phyloP scores from a whole-genome alignment of 1,140 invertebrate species.

The Drosophila varians region DNA sequence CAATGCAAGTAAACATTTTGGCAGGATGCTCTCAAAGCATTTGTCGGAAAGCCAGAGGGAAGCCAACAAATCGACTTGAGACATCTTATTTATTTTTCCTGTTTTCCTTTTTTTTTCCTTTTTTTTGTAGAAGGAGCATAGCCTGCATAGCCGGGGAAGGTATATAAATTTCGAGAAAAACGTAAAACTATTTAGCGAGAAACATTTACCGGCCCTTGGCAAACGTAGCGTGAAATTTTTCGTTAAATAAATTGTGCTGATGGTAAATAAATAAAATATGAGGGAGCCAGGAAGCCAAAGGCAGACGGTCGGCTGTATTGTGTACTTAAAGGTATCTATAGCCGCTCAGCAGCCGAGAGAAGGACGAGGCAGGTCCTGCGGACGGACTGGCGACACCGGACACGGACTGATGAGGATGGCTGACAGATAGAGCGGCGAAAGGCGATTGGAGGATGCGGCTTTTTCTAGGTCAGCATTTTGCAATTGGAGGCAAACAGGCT shows the following conservation, averaged over 20 bases:
- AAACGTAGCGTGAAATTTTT: conserved; percentile 49
- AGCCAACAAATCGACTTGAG: conserved; percentile 70
- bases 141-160: not conserved
- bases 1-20: conserved; percentile 63
- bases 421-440: conserved; percentile 22
- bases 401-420: conserved; percentile 14
- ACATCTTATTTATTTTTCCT: conserved; percentile 28
- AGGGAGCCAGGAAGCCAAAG: conserved; percentile 21
- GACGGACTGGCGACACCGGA: conserved; percentile 16
- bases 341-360: conserved; percentile 7
- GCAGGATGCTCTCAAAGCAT: conserved; percentile 28
- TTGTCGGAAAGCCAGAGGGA: conserved; percentile 35
- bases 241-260: conserved; percentile 62
- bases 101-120: not conserved
- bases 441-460: conserved; percentile 25
- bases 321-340: conserved; percentile 42
- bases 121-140: not conserved
- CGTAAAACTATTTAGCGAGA: conserved; percentile 75
- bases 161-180: conserved; percentile 59
- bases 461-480: conserved; percentile 55
- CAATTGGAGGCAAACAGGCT: conserved; percentile 45
- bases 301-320: conserved; percentile 21
- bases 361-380: not conserved
- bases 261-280: conserved; percentile 58
- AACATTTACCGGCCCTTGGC: conserved; percentile 38